Conservation (phyloP, 1,140 invertebrate species). For the Chionoecetes opilio region DNA sequence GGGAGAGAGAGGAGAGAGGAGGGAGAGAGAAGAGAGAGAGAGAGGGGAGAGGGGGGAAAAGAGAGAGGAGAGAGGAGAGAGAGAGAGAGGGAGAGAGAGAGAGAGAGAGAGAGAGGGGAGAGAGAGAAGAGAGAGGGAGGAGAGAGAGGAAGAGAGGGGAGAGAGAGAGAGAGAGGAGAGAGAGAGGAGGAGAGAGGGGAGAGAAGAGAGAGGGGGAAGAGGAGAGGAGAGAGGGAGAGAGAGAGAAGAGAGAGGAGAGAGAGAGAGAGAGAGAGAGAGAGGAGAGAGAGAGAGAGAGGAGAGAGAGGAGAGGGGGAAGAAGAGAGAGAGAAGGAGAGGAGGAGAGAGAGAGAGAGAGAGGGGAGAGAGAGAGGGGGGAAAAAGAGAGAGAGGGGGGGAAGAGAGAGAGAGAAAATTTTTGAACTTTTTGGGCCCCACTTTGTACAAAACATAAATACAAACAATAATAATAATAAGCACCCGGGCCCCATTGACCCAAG, state of each 20-base stretch:
- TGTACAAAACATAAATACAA: no score
- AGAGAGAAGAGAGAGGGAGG: constrained; percentile 25
- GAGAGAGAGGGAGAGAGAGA: constrained; percentile 25
- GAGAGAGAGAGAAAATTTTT: constrained; percentile 27
- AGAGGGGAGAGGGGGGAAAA: constrained; percentile 24
- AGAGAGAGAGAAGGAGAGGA: no score
- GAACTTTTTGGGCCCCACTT: no score
- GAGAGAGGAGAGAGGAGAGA: constrained; percentile 25
- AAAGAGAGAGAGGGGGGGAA: no score
- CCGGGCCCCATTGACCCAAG: no score
- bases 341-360: no score
- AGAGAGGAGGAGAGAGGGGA: no score
- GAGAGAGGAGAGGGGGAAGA: constrained; percentile 24
- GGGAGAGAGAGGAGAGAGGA: constrained; percentile 24
- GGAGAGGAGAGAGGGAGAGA: constrained; percentile 24
- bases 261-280: constrained; percentile 27
- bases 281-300: no score
- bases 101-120: constrained; percentile 24
- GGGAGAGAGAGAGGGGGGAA: constrained; percentile 24
- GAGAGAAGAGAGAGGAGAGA: constrained; percentile 27
- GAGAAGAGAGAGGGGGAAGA: no score
- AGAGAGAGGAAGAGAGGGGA: no score
- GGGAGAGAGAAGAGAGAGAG: no score
- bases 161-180: constrained; percentile 25
- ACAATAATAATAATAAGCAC: no score